Conservation (phyloP, 2,113 vertebrate genomes). For the Aegithalos caudatus region DNA sequence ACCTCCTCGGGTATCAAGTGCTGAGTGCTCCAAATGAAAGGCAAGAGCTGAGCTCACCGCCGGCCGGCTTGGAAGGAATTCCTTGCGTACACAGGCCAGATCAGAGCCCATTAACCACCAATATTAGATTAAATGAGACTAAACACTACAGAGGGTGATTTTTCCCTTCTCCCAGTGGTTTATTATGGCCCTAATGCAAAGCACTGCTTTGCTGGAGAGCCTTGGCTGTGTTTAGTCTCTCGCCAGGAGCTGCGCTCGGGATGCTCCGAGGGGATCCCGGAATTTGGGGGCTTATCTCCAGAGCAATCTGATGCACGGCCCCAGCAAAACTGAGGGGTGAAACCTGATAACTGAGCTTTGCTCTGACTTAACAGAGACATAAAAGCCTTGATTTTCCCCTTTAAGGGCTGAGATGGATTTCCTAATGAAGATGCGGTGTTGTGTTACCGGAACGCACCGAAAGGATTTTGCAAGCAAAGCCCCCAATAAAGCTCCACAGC, state of each 20-base stretch:
- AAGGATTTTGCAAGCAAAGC: constrained; percentile 35
- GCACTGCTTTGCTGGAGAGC: neutral
- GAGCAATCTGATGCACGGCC: constrained; percentile 47
- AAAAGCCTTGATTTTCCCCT: constrained; percentile 57
- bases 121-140: constrained; percentile 64
- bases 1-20: neutral
- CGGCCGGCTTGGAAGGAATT: neutral
- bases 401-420: constrained; percentile 24
- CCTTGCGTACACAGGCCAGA: neutral
- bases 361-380: constrained; percentile 38
- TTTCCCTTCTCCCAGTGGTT: neutral
- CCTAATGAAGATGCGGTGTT: constrained; percentile 25
- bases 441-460: neutral
- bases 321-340: constrained; percentile 39
- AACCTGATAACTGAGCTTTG: constrained; percentile 45
- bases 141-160: neutral
- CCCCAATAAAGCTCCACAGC: constrained; percentile 5
- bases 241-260: neutral
- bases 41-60: neutral
- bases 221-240: neutral
- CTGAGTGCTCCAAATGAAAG: neutral
- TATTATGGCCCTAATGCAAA: constrained; percentile 1
- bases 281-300: neutral
- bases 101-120: constrained; percentile 38
- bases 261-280: neutral